These are phyloP conservation scores for Brachyhypopomus gauderio DNA, from an alignment of 2,113 vertebrate species.

Conservation along the genomic window DNA sequence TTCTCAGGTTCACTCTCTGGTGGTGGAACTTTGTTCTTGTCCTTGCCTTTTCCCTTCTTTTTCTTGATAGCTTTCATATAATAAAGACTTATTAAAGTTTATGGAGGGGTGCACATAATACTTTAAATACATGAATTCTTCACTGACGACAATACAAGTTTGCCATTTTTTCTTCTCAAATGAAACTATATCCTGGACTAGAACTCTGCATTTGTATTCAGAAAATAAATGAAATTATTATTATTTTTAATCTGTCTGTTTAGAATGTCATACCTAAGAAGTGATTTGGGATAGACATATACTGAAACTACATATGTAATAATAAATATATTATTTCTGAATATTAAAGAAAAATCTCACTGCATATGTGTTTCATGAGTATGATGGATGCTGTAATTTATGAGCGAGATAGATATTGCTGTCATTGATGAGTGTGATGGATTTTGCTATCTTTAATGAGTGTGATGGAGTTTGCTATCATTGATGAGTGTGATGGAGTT, in stretches of 20 bases:
- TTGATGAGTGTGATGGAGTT: too few relatives aligned
- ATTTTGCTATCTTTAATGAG: too few relatives aligned
- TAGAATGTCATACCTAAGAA: too few relatives aligned
- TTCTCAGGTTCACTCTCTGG: constrained; percentile 74
- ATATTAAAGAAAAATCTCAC: not conserved
- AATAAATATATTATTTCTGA: not conserved
- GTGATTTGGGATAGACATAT: constrained; percentile 2
- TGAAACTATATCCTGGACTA: constrained; percentile 34
- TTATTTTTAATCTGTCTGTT: too few relatives aligned
- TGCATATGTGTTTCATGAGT: not conserved
- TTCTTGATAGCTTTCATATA: constrained; percentile 60
- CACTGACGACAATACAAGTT: constrained; percentile 59
- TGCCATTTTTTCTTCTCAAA: not conserved
- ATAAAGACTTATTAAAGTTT: constrained; percentile 25
- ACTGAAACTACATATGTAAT: constrained; percentile 1
- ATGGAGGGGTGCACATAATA: constrained; percentile 41
- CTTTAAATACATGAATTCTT: constrained; percentile 65
- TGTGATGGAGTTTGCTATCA: too few relatives aligned
- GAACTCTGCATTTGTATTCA: not conserved
- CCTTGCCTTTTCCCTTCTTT: constrained; percentile 79
- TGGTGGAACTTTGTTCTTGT: constrained; percentile 82
- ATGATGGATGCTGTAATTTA: not conserved
- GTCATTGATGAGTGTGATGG: too few relatives aligned
- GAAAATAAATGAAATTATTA: too few relatives aligned
- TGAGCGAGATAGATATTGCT: too few relatives aligned